Base-by-base conservation (phyloP, 2,888 invertebrate genomes). In the Eilema depressum region DNA sequence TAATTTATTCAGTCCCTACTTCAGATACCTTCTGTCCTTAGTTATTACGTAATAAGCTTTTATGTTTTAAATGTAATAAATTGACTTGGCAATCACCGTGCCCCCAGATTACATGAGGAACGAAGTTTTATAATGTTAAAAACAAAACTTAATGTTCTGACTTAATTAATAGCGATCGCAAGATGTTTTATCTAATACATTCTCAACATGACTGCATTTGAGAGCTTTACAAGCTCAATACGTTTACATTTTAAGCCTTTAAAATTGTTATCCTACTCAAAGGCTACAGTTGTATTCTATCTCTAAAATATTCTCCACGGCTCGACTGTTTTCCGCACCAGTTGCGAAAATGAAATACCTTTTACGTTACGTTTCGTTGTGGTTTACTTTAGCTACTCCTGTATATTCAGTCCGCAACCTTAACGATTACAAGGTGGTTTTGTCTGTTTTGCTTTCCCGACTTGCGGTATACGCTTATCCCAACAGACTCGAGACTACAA, bases 381-480 rank as follows among this genome's bases (percentile, higher is more conserved):
- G 83, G 83, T 84, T 84, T 82, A 77, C 75, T 76, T 83, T 76
- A 75, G 78, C 74, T 76, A 81, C 76, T 71, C 75, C 75, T 73
- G 76, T 75, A 77, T 83, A 81, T 82, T 80, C 78, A 81, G 79
- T 69, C 79, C 78, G 69, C 77, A 83, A 81, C 79, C 80, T 83
- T 82, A 82, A 83, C 83, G 81, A 79, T 82, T 86, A 85, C 81
- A 78, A 73, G 74, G 75, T 74, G 79, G 79, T 83, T 86, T 84
- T 79, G 80, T 83, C 77, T 84, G 85, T 81, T 85, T 85, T 85
- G 77, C 77, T 83, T 85, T 81, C 72, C 78, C 76, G 84, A 85
- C 83, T 87, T 81, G 78, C 79, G 83, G 81, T 83, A 81, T 80
- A 78, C 79, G 78, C 78, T 83, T 81, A 85, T 82, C 84, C 80